Base-by-base conservation (phyloP, 2,888 invertebrate genomes). In the Hanleya hanleyi region DNA sequence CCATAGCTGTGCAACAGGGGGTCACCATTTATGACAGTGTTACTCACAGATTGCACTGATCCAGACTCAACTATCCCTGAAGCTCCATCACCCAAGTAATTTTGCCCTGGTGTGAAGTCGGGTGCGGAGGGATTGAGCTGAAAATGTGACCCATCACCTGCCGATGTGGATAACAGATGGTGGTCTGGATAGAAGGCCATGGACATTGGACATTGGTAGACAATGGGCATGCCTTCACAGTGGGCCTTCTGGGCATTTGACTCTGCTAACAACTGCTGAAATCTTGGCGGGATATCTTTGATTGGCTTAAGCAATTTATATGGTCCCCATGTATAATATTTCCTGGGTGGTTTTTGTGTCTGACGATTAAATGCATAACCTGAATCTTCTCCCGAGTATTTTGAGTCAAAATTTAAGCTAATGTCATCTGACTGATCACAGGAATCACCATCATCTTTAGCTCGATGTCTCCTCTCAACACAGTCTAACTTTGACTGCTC, bases 271-370 rank as follows among this genome's bases (percentile, higher is more conserved):
- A 87, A 71, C 62, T 82, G 77, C 66, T 87, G 79, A 76, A 87
- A 88, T 5, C 87, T 80, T n/a, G 84, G 85, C 22, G 88, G 88
- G 38, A 88, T 87, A 70, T 88, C 87, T 76, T 87, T 88, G 69
- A 88, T 86, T 12, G 88, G 88, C 68, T 87, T 86, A 7, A 87
- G 78, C 41, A 87, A 77, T 29, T 64, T 64, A 37, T 84, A 83
- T 62, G 82, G 82, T n/a, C 86, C 86, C 74, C 86, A 87, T 84
- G 85, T 86, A 70, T 85, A 87, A 72, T 86, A 87, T 71, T 85
- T 84, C 32, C 83, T 77, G 69, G 83, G 83, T 61, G 82, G 81
- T 26, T 41, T 41, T 15, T n/a, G n/a, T 41, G 12, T 41, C 47
- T 12, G 47, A 41, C 12, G n/a, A n/a, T n/a, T n/a, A n/a, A n/a